Base-by-base conservation (phyloP, 2,888 invertebrate species). In the Sphecodes monilicornis region DNA sequence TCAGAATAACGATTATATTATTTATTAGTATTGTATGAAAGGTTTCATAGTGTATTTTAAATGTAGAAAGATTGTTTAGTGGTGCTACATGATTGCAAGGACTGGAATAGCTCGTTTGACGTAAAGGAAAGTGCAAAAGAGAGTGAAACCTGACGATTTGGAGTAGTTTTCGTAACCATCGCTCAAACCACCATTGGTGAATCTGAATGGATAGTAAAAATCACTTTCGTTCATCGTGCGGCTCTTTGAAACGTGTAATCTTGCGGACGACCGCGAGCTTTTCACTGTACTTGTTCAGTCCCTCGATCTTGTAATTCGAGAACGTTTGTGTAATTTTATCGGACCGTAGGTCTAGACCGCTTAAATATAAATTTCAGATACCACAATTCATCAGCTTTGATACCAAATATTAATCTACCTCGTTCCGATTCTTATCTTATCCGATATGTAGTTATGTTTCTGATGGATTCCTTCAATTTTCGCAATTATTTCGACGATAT, bases 181-280 rank as follows among this genome's bases (percentile, higher is more conserved):
- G 79, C 74, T 66, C 8, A 84, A 76, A 86, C 87, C 88, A 32
- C 78, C 85, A 87, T 89, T 88, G 86, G 91, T 81, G 85, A 88
- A 81, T 84, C 29, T n/a, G 70, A 84, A 88, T 87, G 86, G 86
- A 88, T 80, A 79, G 88, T 80, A 82, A 88, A 86, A 79, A 84
- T 82, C 80, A 83, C 86, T 90, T 82, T 85, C 87, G 76, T 81
- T 83, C 85, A 83, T 70, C 86, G 86, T 81, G 82, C 50, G 82
- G 85, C 32, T 76, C 85, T 76, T 78, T 74, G 86, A 78, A 90
- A 88, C 84, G 88, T 91, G 89, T 88, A 92, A 93, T 93, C 88
- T 92, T 92, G 93, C 88, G 93, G 93, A 82, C 84, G 86, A 91
- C 93, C 93, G 85, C 93, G 84, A 88, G 84, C 73, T 80, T 77